Conservation (phyloP, 2,113 vertebrate genomes). For the Mesembrinibis cayennensis region DNA sequence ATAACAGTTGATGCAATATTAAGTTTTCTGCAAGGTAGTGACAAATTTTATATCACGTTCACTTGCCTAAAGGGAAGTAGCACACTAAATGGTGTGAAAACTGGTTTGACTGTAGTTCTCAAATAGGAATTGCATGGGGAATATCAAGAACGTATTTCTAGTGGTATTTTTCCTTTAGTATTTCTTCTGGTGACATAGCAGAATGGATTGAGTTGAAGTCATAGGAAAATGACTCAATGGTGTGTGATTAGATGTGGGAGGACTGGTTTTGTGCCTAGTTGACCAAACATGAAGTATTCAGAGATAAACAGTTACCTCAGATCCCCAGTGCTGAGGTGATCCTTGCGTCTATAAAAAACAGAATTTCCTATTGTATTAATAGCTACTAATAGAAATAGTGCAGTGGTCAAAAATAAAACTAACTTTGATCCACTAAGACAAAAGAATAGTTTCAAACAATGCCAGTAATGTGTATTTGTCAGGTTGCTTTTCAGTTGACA, state of each 20-base stretch:
- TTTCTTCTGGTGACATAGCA: background rate
- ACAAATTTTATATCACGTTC: background rate
- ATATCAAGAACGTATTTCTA: background rate
- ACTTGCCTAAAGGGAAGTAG: background rate
- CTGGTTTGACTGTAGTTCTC: background rate
- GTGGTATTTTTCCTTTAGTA: background rate
- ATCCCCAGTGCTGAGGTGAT: background rate
- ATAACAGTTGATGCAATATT: background rate
- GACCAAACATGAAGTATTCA: background rate
- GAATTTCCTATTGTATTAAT: background rate
- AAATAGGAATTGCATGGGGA: background rate
- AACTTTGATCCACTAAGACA: background rate
- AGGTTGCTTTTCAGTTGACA: background rate
- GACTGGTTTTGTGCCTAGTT: background rate
- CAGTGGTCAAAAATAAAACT: background rate
- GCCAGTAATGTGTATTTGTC: background rate
- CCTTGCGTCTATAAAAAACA: background rate
- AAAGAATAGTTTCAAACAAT: background rate
- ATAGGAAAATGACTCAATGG: background rate
- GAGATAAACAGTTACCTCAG: background rate
- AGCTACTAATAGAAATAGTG: background rate
- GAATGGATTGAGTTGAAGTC: background rate
- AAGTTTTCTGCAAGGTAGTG: background rate
- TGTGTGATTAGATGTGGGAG: background rate
- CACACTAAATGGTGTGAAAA: background rate